Percentiles rank a stretch among this genome's conserved stretches.
These are phyloP conservation scores for Arrhopalites spinosus DNA, from an alignment of 2,888 invertebrate species.

Conservation along the genomic window DNA sequence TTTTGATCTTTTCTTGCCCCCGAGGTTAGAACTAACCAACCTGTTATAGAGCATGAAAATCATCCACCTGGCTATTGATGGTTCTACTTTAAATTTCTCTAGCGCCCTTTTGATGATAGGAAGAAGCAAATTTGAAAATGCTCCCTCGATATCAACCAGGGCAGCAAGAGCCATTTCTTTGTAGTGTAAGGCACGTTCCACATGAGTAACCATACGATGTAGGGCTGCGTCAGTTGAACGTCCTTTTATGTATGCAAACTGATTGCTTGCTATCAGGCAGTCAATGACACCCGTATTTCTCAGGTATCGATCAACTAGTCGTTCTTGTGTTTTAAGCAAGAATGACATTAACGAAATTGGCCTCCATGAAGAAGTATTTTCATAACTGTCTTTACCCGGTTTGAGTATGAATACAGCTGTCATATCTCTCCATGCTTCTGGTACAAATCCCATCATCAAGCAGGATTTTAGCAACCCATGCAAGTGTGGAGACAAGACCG, in stretches of 20 bases:
- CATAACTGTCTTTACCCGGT: constrained; percentile 40
- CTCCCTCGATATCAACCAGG: constrained; percentile 55
- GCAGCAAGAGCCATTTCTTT: constrained; percentile 43
- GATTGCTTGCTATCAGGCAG: background rate
- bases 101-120: constrained; percentile 39
- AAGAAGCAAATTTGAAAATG: constrained; percentile 52
- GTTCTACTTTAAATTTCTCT: constrained; percentile 8
- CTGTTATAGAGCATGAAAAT: background rate
- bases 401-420: constrained; percentile 42
- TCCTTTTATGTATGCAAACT: constrained; percentile 40
- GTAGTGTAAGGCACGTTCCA: background rate
- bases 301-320: constrained; percentile 33
- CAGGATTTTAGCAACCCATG: constrained; percentile 5
- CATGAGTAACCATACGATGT: constrained; percentile 30
- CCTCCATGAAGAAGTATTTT: constrained; percentile 28
- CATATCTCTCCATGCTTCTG: background rate
- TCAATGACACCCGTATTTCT: background rate
- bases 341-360: constrained; percentile 45
- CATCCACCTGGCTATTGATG: background rate
- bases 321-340: constrained; percentile 40
- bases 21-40: background rate
- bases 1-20: background rate
- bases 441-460: constrained; percentile 20
- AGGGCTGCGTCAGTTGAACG: constrained; percentile 37
- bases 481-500: background rate